These are phyloP conservation scores for Eufriesea mexicana DNA, from an alignment of 1,140 invertebrate genomes.

Conservation along the genomic window DNA sequence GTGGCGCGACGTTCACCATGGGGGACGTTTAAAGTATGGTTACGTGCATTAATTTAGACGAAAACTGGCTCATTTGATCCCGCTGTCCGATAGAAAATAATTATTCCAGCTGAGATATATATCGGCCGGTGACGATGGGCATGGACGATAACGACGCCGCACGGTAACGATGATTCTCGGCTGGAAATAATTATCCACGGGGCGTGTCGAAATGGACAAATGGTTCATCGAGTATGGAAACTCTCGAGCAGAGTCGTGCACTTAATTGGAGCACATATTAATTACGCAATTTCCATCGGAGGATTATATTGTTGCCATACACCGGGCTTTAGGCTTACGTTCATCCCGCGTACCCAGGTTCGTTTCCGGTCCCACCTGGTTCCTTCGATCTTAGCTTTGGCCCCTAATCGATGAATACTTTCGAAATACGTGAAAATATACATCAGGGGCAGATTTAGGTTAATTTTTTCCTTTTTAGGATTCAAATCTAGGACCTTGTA, in stretches of 20 bases:
- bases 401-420: too few species aligned
- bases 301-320: slow-evolving; percentile 20
- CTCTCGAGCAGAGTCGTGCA: slow-evolving; percentile 18
- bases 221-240: slow-evolving; percentile 22
- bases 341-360: neutral
- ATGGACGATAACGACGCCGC: slow-evolving; percentile 1
- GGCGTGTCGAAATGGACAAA: slow-evolving; percentile 47
- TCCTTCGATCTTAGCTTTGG: neutral
- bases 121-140: neutral
- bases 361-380: neutral
- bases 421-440: too few species aligned
- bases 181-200: slow-evolving; percentile 48
- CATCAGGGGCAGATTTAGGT: too few species aligned
- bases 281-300: slow-evolving; percentile 32
- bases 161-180: slow-evolving; percentile 21
- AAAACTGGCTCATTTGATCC: slow-evolving; percentile 3
- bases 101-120: slow-evolving; percentile 21
- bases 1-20: neutral
- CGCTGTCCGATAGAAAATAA: neutral
- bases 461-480: too few species aligned
- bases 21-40: neutral
- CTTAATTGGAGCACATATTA: slow-evolving; percentile 48
- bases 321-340: neutral
- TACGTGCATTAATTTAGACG: neutral
- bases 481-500: too few species aligned